Conservation (phyloP, 2,797 vertebrate genomes). For the Petrocephalus schoutedeni region DNA sequence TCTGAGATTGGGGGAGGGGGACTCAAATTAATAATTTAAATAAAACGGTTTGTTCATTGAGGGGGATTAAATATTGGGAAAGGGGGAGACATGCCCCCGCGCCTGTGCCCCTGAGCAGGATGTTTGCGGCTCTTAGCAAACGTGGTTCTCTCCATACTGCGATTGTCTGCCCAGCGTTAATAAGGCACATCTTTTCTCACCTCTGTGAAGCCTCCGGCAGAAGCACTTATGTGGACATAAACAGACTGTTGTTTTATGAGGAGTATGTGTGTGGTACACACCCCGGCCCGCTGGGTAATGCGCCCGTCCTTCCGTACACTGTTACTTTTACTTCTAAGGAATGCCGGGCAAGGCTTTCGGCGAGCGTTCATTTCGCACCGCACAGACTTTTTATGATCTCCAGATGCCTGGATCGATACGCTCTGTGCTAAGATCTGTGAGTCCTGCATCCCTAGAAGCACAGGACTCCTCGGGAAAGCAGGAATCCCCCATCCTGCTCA, state of each 20-base stretch:
- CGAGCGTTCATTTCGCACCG: slow-evolving; percentile 35
- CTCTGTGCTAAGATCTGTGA: background rate
- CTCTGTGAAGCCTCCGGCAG: background rate
- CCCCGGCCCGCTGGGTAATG: background rate
- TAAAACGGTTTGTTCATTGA: background rate
- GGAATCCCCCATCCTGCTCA: background rate
- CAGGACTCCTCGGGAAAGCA: background rate
- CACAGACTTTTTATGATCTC: no score
- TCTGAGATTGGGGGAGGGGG: background rate
- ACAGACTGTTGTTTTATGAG: background rate
- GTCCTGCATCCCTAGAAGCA: background rate
- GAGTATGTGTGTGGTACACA: background rate
- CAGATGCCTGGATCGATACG: background rate
- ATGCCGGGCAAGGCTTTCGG: slow-evolving; percentile 39
- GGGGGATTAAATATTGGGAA: background rate
- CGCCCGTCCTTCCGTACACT: slow-evolving; percentile 41
- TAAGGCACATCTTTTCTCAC: background rate
- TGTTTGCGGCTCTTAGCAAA: background rate
- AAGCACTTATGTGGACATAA: background rate
- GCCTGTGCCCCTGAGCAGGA: background rate
- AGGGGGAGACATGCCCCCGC: background rate
- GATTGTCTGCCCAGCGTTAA: no score
- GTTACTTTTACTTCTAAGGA: slow-evolving; percentile 40
- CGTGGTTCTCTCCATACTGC: background rate
- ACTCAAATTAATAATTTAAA: background rate